Evolutionary conservation across 1,140 invertebrate species (phyloP), one percentile per base, ranked within the genome.

Genomic region (Drosophila nasuta): DNA sequence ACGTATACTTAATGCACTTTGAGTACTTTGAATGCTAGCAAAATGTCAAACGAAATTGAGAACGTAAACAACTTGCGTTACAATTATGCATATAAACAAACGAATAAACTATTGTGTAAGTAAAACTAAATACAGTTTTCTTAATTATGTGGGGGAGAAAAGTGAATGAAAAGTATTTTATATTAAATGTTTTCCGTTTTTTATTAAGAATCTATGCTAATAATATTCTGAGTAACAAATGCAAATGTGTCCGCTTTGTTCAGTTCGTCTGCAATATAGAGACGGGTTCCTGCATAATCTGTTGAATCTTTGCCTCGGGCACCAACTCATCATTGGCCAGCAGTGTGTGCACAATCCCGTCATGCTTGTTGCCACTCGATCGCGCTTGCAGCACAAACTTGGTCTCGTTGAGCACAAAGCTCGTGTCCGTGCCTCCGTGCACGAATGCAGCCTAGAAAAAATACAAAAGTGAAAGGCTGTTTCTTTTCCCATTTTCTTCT

Each of bases 361-460:
- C 89, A 28, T 69, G 89, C 71, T 92, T 92, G 65, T 91, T 91
- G 68, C 92, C 92, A 75, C 92, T 93, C 15, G 87, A 91, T 48
- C 92, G 82, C 35, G 92, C 91, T 66, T 91, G 83, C 10, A 93
- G 63, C 20, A 91, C 63, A 64, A 92, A 92, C 45, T 85, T 75
- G 41, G 77, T 82, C 38, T 85, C 90, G 71, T 92, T 79, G 43
- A 88, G 71, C 38, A 62, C 91, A 92, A 97, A 97, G 80, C 96
- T 95, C 3, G 96, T 97, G 91, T 96, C 96, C n/a, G 96, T 97
- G 45, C 97, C 97, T 65, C 95, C 95, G 60, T 97, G 95, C 6
- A 95, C 95, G 92, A 97, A 97, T 87, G 95, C 95, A 48, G 95
- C 96, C 95, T 97, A 10, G 91, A 93, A 93, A 77, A 28, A 78